Conservation (phyloP, 1,140 invertebrate species). For the Coptotermes formosanus region DNA sequence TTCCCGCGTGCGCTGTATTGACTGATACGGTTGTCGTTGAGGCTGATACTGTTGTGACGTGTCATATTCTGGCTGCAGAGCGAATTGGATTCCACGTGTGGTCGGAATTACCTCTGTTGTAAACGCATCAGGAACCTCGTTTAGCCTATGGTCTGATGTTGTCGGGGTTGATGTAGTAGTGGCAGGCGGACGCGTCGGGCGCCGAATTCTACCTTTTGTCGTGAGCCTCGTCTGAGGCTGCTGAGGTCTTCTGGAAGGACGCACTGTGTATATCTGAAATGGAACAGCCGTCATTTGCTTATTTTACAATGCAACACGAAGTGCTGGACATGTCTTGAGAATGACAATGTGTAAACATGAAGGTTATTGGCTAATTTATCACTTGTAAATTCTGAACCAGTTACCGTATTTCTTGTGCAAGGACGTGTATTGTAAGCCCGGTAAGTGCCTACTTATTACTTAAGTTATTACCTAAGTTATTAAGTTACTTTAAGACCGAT, state of each 20-base stretch:
- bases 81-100: not conserved
- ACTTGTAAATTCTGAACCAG: too few relatives aligned
- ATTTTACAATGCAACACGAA: too few relatives aligned
- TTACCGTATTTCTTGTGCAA: too few relatives aligned
- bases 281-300: too few relatives aligned
- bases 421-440: too few relatives aligned
- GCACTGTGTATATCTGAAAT: conserved; percentile 21
- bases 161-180: not conserved
- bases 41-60: not conserved
- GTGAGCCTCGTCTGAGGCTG: not conserved
- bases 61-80: not conserved
- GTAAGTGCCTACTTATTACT: too few relatives aligned
- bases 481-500: too few relatives aligned
- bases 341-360: too few relatives aligned
- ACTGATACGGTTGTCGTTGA: not conserved
- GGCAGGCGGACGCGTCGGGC: conserved; percentile 4
- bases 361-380: too few relatives aligned
- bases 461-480: too few relatives aligned
- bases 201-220: conserved; percentile 12
- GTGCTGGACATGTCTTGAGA: too few relatives aligned
- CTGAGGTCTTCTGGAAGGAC: conserved; percentile 2
- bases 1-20: not conserved
- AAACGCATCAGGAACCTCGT: not conserved
- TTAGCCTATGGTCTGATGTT: not conserved
- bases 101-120: not conserved